Percentiles rank a stretch among this genome's conserved stretches.
phyloP scores from a whole-genome alignment of 2,113 vertebrate species.

The Grammomys surdaster region DNA sequence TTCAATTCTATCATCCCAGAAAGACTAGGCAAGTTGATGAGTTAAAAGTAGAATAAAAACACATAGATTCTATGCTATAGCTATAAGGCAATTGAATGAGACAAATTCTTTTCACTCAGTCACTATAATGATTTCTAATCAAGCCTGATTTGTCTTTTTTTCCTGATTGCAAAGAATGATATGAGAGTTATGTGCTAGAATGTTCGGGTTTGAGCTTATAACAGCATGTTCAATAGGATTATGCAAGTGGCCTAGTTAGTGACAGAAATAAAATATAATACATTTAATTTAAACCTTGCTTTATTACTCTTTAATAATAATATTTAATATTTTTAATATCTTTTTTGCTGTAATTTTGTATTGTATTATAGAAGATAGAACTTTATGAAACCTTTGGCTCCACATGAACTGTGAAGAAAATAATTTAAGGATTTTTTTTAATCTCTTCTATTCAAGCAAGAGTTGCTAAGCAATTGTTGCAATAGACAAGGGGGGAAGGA shows the following conservation, averaged over 20 bases:
- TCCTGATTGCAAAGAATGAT: neutral
- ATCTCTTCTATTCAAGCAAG: neutral
- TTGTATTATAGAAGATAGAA: conserved; percentile 38
- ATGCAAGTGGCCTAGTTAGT: conserved; percentile 9
- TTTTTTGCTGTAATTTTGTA: conserved; percentile 46
- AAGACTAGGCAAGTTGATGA: neutral
- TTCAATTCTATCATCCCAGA: neutral
- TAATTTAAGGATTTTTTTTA: conserved; percentile 9
- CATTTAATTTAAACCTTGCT: conserved; percentile 46
- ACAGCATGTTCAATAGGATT: conserved; percentile 25
- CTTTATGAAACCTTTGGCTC: conserved; percentile 55
- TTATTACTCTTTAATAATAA: conserved; percentile 69
- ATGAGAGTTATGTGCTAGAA: neutral
- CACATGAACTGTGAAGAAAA: neutral
- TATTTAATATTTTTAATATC: conserved; percentile 68
- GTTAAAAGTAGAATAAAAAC: neutral
- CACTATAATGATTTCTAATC: conserved; percentile 2
- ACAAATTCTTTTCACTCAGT: neutral
- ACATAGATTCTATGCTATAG: neutral
- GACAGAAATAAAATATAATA: conserved; percentile 59
- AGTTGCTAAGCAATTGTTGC: conserved; percentile 54
- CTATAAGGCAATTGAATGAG: neutral
- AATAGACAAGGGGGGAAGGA: neutral
- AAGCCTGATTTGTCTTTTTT: neutral
- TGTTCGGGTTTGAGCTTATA: neutral